Conservation (phyloP, 2,113 vertebrate genomes). For the Platysternon megacephalum region DNA sequence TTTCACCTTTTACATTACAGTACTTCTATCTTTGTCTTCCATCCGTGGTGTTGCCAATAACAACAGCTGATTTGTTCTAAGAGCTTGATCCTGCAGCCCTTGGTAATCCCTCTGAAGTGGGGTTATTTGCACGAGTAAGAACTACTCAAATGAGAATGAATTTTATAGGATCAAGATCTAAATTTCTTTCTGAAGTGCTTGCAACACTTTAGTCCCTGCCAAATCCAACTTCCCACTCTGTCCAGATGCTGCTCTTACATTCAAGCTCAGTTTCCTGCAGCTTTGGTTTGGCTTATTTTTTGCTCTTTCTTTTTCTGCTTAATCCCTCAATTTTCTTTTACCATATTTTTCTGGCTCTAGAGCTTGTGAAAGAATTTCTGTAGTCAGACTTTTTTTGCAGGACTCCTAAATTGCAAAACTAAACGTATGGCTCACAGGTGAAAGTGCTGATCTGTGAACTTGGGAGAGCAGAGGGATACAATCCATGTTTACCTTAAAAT, state of each 20-base stretch:
- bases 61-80: background rate
- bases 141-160: accelerated
- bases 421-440: background rate
- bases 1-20: background rate
- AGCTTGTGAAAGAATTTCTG: background rate
- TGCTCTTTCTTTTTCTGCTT: background rate
- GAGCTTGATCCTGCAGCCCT: background rate
- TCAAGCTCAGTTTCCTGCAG: slow-evolving; percentile 64
- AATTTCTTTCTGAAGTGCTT: slow-evolving; percentile 3
- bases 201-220: slow-evolving; percentile 5
- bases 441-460: background rate
- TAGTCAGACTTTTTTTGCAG: slow-evolving; percentile 8
- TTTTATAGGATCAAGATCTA: background rate
- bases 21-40: background rate
- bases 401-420: slow-evolving; percentile 4
- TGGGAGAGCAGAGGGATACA: background rate
- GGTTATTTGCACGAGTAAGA: background rate
- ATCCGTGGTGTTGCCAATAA: background rate
- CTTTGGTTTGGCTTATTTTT: slow-evolving; percentile 56
- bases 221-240: slow-evolving; percentile 44
- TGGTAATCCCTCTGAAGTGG: background rate
- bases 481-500: background rate
- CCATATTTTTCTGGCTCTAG: slow-evolving; percentile 1
- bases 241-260: slow-evolving; percentile 25
- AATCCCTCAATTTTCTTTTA: slow-evolving; percentile 58